Conservation (phyloP, 2,888 invertebrate genomes). For the Lasius platythorax region DNA sequence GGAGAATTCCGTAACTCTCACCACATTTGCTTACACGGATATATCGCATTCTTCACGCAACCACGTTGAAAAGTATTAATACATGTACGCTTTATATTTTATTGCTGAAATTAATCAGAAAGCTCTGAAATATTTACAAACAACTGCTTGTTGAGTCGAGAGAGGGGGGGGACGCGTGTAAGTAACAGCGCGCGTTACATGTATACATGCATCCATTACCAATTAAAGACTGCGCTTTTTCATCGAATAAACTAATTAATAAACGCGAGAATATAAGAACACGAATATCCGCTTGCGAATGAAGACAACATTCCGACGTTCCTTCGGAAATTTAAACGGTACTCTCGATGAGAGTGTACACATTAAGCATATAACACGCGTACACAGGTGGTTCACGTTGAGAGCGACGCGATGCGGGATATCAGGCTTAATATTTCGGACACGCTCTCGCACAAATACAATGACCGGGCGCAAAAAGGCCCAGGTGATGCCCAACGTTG, state of each 20-base stretch:
- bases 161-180: not conserved
- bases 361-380: not conserved
- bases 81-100: not conserved
- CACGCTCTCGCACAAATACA: conserved; percentile 82
- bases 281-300: not conserved
- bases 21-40: not conserved
- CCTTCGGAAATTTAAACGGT: not conserved
- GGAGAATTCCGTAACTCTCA: not conserved
- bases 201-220: not conserved
- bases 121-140: conserved; percentile 22
- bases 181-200: not conserved
- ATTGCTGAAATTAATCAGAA: conserved; percentile 21
- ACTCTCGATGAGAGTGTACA: not conserved
- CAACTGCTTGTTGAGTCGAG: conserved; percentile 14
- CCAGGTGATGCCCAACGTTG: conserved; percentile 76
- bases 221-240: not conserved
- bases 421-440: conserved; percentile 81
- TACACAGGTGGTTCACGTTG: conserved; percentile 24
- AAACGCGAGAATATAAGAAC: not conserved
- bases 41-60: not conserved
- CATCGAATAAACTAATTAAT: conserved; percentile 19
- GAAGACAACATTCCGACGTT: not conserved
- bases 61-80: conserved; percentile 29
- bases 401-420: conserved; percentile 39
- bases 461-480: conserved; percentile 80